Conservation (phyloP, 2,797 vertebrate genomes). For the Otolemur crassicaudatus region DNA sequence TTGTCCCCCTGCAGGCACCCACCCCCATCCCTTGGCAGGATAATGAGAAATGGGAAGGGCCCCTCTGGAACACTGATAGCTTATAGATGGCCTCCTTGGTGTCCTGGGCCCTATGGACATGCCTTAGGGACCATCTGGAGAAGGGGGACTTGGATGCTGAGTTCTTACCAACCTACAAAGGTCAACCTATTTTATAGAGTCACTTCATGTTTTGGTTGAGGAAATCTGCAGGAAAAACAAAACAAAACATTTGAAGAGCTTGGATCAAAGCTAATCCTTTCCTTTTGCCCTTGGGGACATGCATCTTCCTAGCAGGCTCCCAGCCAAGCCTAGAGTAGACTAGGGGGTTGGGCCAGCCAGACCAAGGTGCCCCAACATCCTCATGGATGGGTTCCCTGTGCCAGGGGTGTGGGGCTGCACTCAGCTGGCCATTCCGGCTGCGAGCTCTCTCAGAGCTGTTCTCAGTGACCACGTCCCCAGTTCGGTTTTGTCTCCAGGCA, state of each 20-base stretch:
- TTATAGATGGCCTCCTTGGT: neutral
- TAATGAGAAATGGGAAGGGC: neutral
- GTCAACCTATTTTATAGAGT: neutral
- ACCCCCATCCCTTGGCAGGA: neutral
- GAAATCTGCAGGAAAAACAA: neutral
- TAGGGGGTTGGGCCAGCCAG: neutral
- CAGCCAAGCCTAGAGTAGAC: neutral
- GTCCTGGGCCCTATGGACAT: neutral
- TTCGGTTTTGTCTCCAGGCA: neutral
- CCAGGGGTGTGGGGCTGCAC: neutral
- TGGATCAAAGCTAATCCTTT: neutral
- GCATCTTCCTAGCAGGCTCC: neutral
- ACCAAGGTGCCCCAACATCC: neutral
- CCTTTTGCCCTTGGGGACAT: neutral
- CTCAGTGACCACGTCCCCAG: accelerated
- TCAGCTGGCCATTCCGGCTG: too few species aligned
- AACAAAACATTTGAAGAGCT: neutral
- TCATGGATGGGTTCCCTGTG: neutral
- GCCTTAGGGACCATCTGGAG: neutral
- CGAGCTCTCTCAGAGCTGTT: neutral
- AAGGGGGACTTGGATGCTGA: neutral
- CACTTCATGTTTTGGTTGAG: neutral
- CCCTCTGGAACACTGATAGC: neutral
- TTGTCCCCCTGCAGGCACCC: neutral
- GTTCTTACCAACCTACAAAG: neutral